Conservation (phyloP, 2,113 vertebrate species). For the Serinus canaria region DNA sequence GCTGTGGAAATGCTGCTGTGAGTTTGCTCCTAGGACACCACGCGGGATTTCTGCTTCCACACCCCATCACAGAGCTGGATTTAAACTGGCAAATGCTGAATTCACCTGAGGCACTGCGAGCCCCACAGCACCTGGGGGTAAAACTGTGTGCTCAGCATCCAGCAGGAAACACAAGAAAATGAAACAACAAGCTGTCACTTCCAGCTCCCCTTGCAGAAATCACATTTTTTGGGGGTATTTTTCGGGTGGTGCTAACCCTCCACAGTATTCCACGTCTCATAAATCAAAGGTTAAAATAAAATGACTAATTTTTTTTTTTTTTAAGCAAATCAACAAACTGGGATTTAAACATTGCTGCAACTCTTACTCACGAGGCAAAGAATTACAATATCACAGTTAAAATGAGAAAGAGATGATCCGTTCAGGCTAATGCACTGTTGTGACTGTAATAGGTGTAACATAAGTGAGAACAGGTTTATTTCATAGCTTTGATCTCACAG, state of each 20-base stretch:
- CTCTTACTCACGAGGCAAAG: background rate
- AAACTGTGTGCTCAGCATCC: background rate
- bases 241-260: background rate
- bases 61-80: background rate
- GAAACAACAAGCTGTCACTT: background rate
- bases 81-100: background rate
- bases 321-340: background rate
- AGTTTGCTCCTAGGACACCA: background rate
- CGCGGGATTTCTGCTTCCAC: rapidly evolving
- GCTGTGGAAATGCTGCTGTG: background rate
- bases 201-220: background rate
- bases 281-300: background rate
- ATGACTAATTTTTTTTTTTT: background rate
- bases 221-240: background rate
- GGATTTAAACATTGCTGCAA: background rate
- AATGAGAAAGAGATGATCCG: background rate
- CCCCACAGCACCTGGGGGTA: background rate
- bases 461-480: constrained; percentile 18
- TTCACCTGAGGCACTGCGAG: background rate
- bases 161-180: background rate
- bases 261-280: background rate
- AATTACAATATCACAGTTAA: background rate
- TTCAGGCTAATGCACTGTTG: background rate
- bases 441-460: background rate
- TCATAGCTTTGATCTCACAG: constrained; percentile 15